Conservation (phyloP, 2,797 vertebrate species). For the Acanthurus lineatus region DNA sequence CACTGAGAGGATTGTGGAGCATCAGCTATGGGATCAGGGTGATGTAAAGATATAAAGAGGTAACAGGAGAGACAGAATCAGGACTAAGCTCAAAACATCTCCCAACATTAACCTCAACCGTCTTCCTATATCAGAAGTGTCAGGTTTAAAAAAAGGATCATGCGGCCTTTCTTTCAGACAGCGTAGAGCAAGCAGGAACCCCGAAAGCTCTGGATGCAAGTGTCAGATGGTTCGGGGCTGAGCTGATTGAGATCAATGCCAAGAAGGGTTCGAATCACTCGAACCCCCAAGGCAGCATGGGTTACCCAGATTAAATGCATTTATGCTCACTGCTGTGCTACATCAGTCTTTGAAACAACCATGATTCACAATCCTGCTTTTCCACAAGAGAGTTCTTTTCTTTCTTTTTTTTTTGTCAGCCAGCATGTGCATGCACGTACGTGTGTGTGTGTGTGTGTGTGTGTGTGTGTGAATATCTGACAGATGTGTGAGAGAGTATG, state of each 20-base stretch:
- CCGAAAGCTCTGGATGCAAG: conserved; percentile 43
- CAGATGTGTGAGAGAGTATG: conserved; percentile 65
- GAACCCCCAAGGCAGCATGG: conserved; percentile 58
- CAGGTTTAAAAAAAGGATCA: conserved; percentile 37
- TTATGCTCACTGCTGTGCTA: conserved; percentile 65
- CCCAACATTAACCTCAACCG: conserved; percentile 27
- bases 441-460: conserved; percentile 53
- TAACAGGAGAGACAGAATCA: conserved; percentile 53
- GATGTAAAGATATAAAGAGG: conserved; percentile 35
- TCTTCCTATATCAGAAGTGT: conserved; percentile 17
- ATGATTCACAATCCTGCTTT: conserved; percentile 50
- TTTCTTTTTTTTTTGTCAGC: background rate
- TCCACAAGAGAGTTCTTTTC: conserved; percentile 26
- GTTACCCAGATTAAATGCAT: conserved; percentile 76
- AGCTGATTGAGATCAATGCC: conserved; percentile 78
- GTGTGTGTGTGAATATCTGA: conserved; percentile 35
- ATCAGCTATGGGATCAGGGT: conserved; percentile 47
- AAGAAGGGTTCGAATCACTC: conserved; percentile 63
- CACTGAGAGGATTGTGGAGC: conserved; percentile 35
- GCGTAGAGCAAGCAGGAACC: conserved; percentile 38
- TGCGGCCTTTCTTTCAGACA: conserved; percentile 47
- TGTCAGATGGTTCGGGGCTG: conserved; percentile 57
- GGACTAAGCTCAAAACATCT: conserved; percentile 36
- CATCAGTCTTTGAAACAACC: conserved; percentile 65
- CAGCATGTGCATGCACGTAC: conserved; percentile 33